Percentiles rank a stretch among this genome's conserved stretches.
These are phyloP conservation scores for Panagrolaimus sp. DNA, from an alignment of 1,140 invertebrate species.

Conservation along the genomic window DNA sequence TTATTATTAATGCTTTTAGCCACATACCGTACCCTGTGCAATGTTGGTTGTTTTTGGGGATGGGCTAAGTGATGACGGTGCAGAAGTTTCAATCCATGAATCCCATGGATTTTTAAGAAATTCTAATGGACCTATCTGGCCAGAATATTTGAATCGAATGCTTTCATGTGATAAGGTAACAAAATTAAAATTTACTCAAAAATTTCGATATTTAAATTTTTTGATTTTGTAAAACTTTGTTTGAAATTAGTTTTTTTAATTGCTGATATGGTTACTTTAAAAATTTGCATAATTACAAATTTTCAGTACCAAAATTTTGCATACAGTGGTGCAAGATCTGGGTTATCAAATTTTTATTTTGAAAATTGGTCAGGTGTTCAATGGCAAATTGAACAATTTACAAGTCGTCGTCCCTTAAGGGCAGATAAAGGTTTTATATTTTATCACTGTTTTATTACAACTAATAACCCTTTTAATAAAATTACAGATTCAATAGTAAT, in stretches of 20 bases:
- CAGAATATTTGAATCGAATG: constrained; percentile 2
- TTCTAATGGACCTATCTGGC: background rate
- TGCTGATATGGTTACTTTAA: no score
- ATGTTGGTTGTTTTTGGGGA: constrained; percentile 10
- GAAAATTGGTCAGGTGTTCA: constrained; percentile 14
- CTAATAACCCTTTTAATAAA: background rate
- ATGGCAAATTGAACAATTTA: constrained; percentile 13
- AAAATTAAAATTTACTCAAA: no score
- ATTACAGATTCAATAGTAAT: background rate
- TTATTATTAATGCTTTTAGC: background rate
- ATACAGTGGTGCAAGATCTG: background rate
- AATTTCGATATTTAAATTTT: no score
- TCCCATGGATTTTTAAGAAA: constrained; percentile 8
- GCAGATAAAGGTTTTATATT: no score
- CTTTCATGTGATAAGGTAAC: background rate
- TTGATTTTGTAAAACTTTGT: no score
- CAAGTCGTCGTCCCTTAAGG: background rate
- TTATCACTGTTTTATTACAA: no score
- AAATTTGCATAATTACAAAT: no score
- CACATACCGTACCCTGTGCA: background rate
- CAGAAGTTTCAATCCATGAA: background rate
- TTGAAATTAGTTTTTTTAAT: no score
- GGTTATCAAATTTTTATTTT: constrained; percentile 6
- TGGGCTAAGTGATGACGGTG: background rate
- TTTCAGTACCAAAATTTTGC: constrained; percentile 9